A percentile compares a stretch with the other conserved stretches of the same genome.
These are phyloP conservation scores for Acromyrmex heyeri DNA, from an alignment of 1,140 invertebrate species.

Conservation along the genomic window DNA sequence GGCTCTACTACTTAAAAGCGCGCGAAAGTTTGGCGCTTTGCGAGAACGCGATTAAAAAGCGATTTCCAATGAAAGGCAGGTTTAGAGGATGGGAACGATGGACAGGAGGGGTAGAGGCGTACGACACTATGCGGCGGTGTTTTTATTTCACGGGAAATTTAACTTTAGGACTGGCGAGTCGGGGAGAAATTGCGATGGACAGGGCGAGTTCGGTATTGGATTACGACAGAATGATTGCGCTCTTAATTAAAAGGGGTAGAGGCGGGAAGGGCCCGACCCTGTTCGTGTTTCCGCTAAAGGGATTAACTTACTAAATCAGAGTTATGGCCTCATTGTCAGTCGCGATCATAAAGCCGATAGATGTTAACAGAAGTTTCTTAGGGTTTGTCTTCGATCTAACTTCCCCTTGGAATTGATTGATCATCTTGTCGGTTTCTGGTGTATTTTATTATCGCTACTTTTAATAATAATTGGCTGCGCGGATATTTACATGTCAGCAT, in stretches of 20 bases:
- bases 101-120: not conserved
- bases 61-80: constrained; percentile 61
- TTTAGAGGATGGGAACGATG: not conserved
- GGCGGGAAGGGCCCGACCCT: constrained; percentile 13
- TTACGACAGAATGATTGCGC: constrained; percentile 76
- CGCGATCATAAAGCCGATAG: constrained; percentile 65
- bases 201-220: constrained; percentile 71
- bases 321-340: constrained; percentile 71
- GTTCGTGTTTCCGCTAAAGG: constrained; percentile 60
- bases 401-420: constrained; percentile 35
- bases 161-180: constrained; percentile 57
- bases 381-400: constrained; percentile 44
- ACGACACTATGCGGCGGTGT: constrained; percentile 56
- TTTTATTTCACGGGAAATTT: constrained; percentile 72
- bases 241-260: constrained; percentile 71
- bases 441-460: constrained; percentile 27
- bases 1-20: constrained; percentile 59
- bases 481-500: constrained; percentile 26
- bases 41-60: constrained; percentile 63
- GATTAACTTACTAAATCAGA: constrained; percentile 73
- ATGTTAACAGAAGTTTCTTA: constrained; percentile 53
- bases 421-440: constrained; percentile 5
- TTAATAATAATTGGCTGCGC: constrained; percentile 17
- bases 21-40: constrained; percentile 55
- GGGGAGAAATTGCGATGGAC: constrained; percentile 37